Percentiles rank a stretch among this genome's conserved stretches.
phyloP scores from a whole-genome alignment of 2,888 invertebrate species.

The Venustoraphidia nigricollis region DNA sequence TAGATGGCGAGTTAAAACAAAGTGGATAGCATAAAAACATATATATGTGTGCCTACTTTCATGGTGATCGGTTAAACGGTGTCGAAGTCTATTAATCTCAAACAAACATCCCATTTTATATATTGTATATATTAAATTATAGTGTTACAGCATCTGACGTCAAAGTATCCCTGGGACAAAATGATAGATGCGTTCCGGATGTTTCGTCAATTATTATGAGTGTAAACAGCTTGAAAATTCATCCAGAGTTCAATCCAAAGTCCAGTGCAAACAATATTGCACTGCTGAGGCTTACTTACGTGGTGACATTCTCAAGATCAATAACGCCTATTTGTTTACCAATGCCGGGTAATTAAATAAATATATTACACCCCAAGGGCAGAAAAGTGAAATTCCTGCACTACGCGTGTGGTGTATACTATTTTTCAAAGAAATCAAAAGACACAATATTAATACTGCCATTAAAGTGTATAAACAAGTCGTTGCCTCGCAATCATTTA shows the following conservation, averaged over 20 bases:
- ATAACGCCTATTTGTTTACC: slow-evolving; percentile 43
- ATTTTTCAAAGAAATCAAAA: too few species aligned
- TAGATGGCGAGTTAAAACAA: too few species aligned
- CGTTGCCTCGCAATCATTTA: too few species aligned
- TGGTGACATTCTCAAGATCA: slow-evolving; percentile 31
- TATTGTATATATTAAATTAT: slow-evolving; percentile 10
- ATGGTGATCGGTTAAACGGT: too few species aligned
- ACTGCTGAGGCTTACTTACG: slow-evolving; percentile 32
- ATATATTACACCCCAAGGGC: not conserved
- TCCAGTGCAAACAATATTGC: slow-evolving; percentile 42
- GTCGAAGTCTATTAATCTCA: too few species aligned
- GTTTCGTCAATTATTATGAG: slow-evolving; percentile 32
- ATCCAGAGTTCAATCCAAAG: slow-evolving; percentile 35
- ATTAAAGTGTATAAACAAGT: too few species aligned
- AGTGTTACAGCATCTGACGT: slow-evolving; percentile 29
- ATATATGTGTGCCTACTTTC: too few species aligned
- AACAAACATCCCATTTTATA: too few species aligned
- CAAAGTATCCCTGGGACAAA: slow-evolving; percentile 36
- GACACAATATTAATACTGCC: too few species aligned
- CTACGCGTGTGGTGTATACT: too few species aligned
- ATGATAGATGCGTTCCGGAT: slow-evolving; percentile 34
- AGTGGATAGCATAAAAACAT: too few species aligned
- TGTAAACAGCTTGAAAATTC: slow-evolving; percentile 32
- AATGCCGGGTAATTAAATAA: slow-evolving; percentile 25
- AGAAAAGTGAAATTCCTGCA: not conserved